Evolutionary conservation across 2,888 invertebrate genomes (phyloP).

Genomic region (Didymodactylos carnosus): DNA sequence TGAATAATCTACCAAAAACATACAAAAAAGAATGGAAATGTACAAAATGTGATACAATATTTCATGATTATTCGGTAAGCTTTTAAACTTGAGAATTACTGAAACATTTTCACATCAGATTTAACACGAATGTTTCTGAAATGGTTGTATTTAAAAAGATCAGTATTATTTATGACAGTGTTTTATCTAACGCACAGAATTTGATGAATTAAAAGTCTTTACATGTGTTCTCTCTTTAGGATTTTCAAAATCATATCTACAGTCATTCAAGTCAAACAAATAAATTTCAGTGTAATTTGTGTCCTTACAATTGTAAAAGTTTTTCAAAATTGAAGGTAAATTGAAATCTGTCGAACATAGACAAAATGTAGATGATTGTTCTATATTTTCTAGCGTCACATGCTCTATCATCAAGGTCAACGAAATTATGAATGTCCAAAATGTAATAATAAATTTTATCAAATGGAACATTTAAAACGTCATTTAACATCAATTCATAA

Average conservation of each 20-base stretch:
- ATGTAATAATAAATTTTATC: constrained; percentile 14
- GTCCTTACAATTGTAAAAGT: constrained; percentile 14
- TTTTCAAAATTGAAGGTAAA: constrained; percentile 12
- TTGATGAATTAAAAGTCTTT: neutral
- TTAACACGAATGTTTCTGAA: no score
- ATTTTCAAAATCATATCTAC: constrained; percentile 13
- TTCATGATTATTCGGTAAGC: constrained; percentile 10
- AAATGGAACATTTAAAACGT: constrained; percentile 15
- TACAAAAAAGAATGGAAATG: constrained; percentile 14
- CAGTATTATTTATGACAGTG: no score
- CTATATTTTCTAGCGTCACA: constrained; percentile 3
- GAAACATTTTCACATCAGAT: neutral
- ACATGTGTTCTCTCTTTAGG: neutral
- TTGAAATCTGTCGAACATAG: neutral
- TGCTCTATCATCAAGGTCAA: constrained; percentile 12
- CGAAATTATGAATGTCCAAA: constrained; percentile 11
- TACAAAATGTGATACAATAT: constrained; percentile 6
- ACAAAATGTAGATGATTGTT: neutral
- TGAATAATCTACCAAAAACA: constrained; percentile 12
- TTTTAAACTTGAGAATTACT: neutral
- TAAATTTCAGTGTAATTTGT: constrained; percentile 9
- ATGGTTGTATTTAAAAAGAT: no score
- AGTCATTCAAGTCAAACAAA: constrained; percentile 11
- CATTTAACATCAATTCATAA: constrained; percentile 13
- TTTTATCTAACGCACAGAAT: neutral